Conservation (phyloP, 2,888 invertebrate genomes). For the Capitulum mitella region DNA sequence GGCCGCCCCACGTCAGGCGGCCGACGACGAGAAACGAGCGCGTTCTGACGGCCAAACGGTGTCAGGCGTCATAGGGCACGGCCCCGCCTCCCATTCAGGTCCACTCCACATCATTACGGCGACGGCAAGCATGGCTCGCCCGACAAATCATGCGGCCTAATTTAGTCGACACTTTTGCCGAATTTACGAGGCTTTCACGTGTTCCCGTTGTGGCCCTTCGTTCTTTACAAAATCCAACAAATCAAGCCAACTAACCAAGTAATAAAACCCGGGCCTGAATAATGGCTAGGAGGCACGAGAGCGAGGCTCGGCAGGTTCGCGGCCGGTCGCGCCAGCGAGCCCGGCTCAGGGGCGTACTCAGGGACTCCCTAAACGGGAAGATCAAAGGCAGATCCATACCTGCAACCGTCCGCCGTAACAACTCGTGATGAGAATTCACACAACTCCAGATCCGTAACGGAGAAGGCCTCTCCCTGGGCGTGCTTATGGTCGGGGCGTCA, state of each 20-base stretch:
- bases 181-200: slow-evolving; percentile 9
- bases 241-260: slow-evolving; percentile 24
- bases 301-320: not conserved
- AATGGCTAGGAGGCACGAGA: not conserved
- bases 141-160: not conserved
- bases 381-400: too few relatives aligned
- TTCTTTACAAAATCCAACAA: slow-evolving; percentile 24
- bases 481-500: too few relatives aligned
- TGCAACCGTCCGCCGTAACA: too few relatives aligned
- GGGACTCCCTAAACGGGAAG: too few relatives aligned
- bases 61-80: not conserved
- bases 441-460: too few relatives aligned
- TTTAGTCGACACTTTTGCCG: not conserved
- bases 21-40: too few relatives aligned
- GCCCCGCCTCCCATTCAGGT: not conserved
- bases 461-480: too few relatives aligned
- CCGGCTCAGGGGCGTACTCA: too few relatives aligned
- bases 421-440: too few relatives aligned
- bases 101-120: not conserved
- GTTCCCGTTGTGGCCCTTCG: not conserved
- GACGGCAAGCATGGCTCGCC: not conserved
- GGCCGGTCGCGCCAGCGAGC: too few relatives aligned
- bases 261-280: not conserved
- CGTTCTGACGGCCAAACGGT: too few relatives aligned
- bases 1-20: too few relatives aligned